phyloP scores from a whole-genome alignment of 2,797 vertebrate genomes.

The Micropoecilia bifurca region DNA sequence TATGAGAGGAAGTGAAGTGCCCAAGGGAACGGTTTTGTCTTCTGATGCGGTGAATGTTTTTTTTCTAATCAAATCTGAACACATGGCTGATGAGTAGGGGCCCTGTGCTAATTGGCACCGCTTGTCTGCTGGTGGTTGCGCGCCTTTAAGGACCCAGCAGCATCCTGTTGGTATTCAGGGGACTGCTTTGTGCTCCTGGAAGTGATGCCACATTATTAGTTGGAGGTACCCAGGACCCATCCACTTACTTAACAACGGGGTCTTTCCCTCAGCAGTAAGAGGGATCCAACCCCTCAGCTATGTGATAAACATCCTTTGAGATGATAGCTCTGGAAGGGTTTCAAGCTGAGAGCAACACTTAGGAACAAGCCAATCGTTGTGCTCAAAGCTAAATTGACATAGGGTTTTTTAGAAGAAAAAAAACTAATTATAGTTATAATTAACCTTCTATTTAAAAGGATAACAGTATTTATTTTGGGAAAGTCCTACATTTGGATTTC shows the following conservation, averaged over 20 bases:
- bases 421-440: background rate
- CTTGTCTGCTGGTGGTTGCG: constrained; percentile 71
- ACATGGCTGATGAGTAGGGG: constrained; percentile 71
- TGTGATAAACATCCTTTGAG: constrained; percentile 32
- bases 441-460: background rate
- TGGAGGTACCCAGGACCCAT: constrained; percentile 61
- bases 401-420: too few species aligned
- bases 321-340: constrained; percentile 21
- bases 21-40: constrained; percentile 71
- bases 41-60: constrained; percentile 69
- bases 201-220: constrained; percentile 72
- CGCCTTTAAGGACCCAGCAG: constrained; percentile 73
- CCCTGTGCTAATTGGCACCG: constrained; percentile 80
- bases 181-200: constrained; percentile 66
- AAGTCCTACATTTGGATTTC: background rate
- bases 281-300: constrained; percentile 54
- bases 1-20: constrained; percentile 72
- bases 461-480: background rate
- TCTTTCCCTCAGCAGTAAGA: constrained; percentile 58
- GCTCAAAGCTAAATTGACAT: constrained; percentile 10
- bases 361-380: constrained; percentile 23
- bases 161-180: constrained; percentile 76
- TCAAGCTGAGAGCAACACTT: constrained; percentile 19
- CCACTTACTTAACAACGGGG: constrained; percentile 70
- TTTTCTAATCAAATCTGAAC: constrained; percentile 77